Evolutionary conservation across 2,888 invertebrate species (phyloP).

Genomic region (Rhimphoctona megacephalus): DNA sequence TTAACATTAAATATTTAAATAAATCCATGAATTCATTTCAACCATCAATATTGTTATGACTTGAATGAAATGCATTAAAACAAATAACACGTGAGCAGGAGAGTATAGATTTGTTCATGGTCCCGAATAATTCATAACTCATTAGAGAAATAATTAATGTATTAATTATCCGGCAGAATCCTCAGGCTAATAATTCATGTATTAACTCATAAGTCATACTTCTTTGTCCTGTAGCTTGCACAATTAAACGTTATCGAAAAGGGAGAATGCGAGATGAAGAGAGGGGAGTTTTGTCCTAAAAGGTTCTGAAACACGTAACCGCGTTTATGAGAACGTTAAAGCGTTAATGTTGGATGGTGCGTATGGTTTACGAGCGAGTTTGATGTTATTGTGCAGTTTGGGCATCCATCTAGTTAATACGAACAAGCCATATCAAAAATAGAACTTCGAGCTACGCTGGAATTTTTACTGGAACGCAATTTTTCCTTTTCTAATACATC

Average conservation of each 20-base stretch:
- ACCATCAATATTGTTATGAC: not conserved
- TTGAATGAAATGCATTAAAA: not conserved
- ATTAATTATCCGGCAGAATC: not conserved
- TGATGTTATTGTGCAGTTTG: conserved; percentile 64
- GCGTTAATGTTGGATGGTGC: conserved; percentile 63
- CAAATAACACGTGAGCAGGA: not conserved
- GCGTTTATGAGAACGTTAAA: conserved; percentile 71
- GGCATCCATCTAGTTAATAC: conserved; percentile 55
- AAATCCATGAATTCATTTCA: not conserved
- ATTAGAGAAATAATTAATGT: not conserved
- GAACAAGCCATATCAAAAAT: conserved; percentile 52
- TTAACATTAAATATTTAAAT: not conserved
- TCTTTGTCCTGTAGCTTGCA: conserved; percentile 6
- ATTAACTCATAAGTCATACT: not conserved
- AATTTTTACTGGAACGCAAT: conserved; percentile 23
- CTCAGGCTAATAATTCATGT: not conserved
- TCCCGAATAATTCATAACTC: not conserved
- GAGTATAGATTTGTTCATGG: not conserved
- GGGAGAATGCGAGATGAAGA: not conserved
- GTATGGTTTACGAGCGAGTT: conserved; percentile 58
- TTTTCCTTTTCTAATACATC: conserved; percentile 10
- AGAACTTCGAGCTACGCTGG: conserved; percentile 46
- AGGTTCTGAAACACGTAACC: conserved; percentile 68
- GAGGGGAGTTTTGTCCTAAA: conserved; percentile 25
- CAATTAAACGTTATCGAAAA: not conserved